Evolutionary conservation across 2,113 vertebrate genomes (phyloP).

Genomic region (Peucedramus taeniatus): DNA sequence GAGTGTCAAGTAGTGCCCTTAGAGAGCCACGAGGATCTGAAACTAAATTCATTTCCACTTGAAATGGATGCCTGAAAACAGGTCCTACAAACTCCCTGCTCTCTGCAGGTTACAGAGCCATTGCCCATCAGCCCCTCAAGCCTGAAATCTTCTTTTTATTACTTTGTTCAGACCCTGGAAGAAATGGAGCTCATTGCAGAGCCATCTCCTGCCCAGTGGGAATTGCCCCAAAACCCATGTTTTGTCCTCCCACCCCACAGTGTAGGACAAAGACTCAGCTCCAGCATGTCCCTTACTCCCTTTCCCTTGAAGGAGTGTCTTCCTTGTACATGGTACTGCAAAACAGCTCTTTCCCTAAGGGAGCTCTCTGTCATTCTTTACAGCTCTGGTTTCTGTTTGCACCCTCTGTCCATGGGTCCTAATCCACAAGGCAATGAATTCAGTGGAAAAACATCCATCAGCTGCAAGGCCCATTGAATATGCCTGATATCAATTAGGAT

Average conservation of each 20-base stretch:
- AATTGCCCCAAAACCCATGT: not conserved
- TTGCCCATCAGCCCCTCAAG: not conserved
- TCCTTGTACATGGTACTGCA: not conserved
- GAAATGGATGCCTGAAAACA: not conserved
- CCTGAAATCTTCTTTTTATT: not conserved
- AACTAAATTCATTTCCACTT: not conserved
- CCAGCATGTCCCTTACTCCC: not conserved
- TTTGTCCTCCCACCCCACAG: not conserved
- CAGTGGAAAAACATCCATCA: not conserved
- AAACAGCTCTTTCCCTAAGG: not conserved
- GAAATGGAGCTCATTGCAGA: not conserved
- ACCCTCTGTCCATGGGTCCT: not conserved
- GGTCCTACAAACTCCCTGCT: not conserved
- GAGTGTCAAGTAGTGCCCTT: not conserved
- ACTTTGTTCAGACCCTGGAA: not conserved
- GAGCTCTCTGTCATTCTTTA: not conserved
- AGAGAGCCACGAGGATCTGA: not conserved
- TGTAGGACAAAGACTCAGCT: not conserved
- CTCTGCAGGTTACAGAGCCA: not conserved
- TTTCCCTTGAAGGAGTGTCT: not conserved
- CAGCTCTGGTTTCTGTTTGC: not conserved
- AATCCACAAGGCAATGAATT: not conserved
- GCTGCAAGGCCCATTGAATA: not conserved
- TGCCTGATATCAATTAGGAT: conserved; percentile 15
- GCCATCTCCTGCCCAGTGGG: not conserved